Evolutionary conservation across 35 echinoderm and acorn worm genomes (phyloP).

Genomic region (Amphiura filiformis): DNA sequence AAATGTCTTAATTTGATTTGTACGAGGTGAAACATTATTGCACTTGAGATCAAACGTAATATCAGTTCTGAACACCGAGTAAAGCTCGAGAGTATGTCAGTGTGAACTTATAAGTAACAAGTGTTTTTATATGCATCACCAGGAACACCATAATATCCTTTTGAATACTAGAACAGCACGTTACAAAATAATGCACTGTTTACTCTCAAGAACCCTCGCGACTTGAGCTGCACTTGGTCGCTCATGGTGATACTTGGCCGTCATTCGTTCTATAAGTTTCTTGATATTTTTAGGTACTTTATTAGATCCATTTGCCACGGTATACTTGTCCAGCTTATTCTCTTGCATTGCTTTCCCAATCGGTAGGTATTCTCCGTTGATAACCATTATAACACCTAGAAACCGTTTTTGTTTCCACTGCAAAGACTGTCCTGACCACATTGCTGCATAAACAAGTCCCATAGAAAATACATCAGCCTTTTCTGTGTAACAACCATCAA

Average conservation of each 20-base stretch:
- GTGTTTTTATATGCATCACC: no score
- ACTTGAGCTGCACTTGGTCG: not conserved
- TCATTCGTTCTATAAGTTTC: not conserved
- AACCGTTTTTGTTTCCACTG: not conserved
- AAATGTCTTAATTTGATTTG: no score
- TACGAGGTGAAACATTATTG: no score
- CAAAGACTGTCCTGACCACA: not conserved
- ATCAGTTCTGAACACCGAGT: no score
- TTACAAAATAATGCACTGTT: not conserved
- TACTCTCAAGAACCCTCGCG: not conserved
- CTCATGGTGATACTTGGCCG: not conserved
- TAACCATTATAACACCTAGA: not conserved
- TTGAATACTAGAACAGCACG: no score
- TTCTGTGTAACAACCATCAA: not conserved
- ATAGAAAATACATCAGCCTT: not conserved
- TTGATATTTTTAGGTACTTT: not conserved
- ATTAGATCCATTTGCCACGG: not conserved
- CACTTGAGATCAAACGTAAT: no score
- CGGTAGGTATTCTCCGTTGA: not conserved
- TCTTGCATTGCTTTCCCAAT: not conserved
- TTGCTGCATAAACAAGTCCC: not conserved
- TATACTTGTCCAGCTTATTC: not conserved
- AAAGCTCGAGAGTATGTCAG: no score
- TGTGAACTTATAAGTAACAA: no score
- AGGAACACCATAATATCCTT: no score